These are phyloP conservation scores for Chironomus riparius DNA, from an alignment of 2,888 invertebrate species.

Conservation along the genomic window DNA sequence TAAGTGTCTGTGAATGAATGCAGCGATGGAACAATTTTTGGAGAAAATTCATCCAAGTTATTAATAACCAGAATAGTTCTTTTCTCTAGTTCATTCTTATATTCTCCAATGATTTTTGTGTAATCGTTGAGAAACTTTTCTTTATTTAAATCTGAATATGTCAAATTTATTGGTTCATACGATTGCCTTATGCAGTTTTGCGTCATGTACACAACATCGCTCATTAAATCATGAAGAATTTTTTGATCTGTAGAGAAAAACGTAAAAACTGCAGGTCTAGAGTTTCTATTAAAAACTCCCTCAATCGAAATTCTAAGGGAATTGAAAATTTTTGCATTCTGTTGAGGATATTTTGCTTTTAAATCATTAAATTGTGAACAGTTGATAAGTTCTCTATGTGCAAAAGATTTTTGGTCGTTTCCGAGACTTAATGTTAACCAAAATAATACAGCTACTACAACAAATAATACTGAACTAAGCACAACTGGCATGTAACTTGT, in stretches of 20 bases:
- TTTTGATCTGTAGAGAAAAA: conserved; percentile 37
- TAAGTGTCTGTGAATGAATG: conserved; percentile 45
- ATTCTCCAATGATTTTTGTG: conserved; percentile 34
- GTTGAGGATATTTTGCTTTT: conserved; percentile 34
- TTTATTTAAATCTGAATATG: conserved; percentile 34
- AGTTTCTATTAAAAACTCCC: conserved; percentile 32
- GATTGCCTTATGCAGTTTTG: conserved; percentile 33
- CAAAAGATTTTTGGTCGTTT: neutral
- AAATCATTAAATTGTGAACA: neutral
- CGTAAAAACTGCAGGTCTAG: conserved; percentile 39
- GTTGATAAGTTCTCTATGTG: neutral
- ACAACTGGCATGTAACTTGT: neutral
- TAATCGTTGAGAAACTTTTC: conserved; percentile 34
- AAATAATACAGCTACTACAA: neutral
- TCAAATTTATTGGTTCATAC: conserved; percentile 32
- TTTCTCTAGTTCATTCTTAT: conserved; percentile 32
- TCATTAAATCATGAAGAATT: conserved; percentile 35
- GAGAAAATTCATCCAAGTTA: conserved; percentile 33
- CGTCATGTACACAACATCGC: conserved; percentile 36
- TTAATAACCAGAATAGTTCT: conserved; percentile 37
- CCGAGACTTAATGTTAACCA: neutral
- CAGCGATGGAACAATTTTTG: conserved; percentile 36
- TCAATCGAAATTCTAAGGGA: conserved; percentile 36
- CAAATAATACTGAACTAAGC: neutral
- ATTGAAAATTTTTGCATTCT: conserved; percentile 37